Evolutionary conservation across 2,888 invertebrate species (phyloP).

Genomic region (Pasiphila rectangulata): DNA sequence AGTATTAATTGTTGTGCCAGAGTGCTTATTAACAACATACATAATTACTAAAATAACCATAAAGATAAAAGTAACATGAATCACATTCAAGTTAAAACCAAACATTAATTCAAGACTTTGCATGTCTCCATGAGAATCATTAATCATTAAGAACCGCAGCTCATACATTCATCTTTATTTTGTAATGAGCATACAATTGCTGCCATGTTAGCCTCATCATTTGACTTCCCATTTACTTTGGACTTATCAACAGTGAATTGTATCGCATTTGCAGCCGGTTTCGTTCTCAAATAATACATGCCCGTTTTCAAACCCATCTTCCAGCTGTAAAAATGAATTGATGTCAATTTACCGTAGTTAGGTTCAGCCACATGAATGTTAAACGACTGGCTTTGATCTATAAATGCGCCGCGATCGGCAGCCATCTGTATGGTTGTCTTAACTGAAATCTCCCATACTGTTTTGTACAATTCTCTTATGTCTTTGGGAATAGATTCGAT

Average conservation of each 20-base stretch:
- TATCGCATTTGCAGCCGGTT: slow-evolving; percentile 97
- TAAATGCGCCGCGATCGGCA: slow-evolving; percentile 97
- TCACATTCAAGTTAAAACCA: too few species aligned
- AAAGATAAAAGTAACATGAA: too few species aligned
- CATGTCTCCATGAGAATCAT: not conserved
- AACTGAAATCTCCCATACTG: slow-evolving; percentile 98
- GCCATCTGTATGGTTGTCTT: slow-evolving; percentile 97
- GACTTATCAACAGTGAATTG: slow-evolving; percentile 98
- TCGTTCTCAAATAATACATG: slow-evolving; percentile 98
- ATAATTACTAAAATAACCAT: too few species aligned
- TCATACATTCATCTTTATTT: slow-evolving; percentile 93
- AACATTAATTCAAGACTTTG: too few species aligned
- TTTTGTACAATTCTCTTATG: slow-evolving; percentile 94
- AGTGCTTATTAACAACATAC: too few species aligned
- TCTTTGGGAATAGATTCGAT: slow-evolving; percentile 92
- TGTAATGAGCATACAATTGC: slow-evolving; percentile 92
- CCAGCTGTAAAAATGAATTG: slow-evolving; percentile 99
- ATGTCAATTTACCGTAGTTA: slow-evolving; percentile 94
- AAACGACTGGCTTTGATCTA: slow-evolving; percentile 99
- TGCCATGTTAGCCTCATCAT: slow-evolving; percentile 82
- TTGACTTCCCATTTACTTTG: slow-evolving; percentile 57
- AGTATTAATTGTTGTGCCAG: too few species aligned
- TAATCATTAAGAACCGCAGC: slow-evolving; percentile 87
- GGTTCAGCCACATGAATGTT: slow-evolving; percentile 98
- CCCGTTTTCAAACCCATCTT: slow-evolving; percentile 98